Conservation (phyloP, 2,113 vertebrate genomes). For the Strix uralensis region DNA sequence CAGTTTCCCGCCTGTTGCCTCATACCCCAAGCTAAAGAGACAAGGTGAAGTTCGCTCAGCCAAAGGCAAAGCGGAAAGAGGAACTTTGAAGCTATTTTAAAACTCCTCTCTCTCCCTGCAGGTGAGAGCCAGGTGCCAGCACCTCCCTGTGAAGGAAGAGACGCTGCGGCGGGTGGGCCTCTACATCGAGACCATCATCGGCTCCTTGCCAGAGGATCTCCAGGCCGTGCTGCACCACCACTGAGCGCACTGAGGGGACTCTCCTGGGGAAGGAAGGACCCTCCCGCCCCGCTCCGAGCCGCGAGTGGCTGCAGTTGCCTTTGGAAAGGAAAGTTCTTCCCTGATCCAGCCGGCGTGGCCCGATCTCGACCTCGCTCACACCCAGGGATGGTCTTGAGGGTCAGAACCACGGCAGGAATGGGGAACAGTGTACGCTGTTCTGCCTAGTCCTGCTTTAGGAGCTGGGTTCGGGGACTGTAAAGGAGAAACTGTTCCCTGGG, state of each 20-base stretch:
- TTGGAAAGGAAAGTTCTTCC: not conserved
- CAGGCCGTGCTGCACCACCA: slow-evolving; percentile 79
- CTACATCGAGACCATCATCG: slow-evolving; percentile 73
- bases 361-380: not conserved
- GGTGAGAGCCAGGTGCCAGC: slow-evolving; percentile 79
- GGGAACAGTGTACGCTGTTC: rapidly evolving
- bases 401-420: not conserved
- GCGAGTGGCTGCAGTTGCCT: not conserved
- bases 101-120: not conserved
- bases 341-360: not conserved
- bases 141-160: slow-evolving; percentile 81
- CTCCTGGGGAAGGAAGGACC: not conserved
- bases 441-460: not conserved
- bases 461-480: not conserved
- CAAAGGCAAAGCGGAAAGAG: not conserved
- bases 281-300: not conserved
- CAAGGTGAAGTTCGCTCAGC: not conserved
- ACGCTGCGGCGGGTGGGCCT: slow-evolving; percentile 73
- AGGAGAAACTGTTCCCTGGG: not conserved
- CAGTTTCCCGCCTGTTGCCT: not conserved
- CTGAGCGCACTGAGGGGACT: not conserved
- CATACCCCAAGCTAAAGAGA: not conserved
- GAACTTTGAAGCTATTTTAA: not conserved
- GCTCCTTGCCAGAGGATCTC: slow-evolving; percentile 85
- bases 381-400: rapidly evolving